phyloP scores from a whole-genome alignment of 2,888 invertebrate species.

The Melikaiella ostensackeni region DNA sequence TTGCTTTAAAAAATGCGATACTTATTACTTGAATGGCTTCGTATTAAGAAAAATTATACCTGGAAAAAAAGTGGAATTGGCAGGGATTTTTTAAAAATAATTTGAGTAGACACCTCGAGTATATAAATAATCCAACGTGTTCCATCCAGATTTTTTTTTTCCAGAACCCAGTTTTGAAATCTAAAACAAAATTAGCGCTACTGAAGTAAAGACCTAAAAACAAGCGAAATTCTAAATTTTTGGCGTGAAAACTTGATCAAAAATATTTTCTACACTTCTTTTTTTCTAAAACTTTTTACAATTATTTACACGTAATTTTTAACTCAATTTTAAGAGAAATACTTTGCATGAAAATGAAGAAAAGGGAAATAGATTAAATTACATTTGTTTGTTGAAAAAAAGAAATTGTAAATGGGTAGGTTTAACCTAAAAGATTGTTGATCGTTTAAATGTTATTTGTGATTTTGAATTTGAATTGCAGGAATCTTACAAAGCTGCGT shows the following conservation, averaged over 20 bases:
- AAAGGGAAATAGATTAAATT: background rate
- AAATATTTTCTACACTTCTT: slow-evolving; percentile 1
- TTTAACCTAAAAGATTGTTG: slow-evolving; percentile 20
- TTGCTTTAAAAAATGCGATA: too few relatives aligned
- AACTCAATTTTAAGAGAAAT: background rate
- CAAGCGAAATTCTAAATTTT: slow-evolving; percentile 16
- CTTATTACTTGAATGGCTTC: too few relatives aligned
- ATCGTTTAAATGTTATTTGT: slow-evolving; percentile 32
- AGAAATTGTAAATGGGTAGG: slow-evolving; percentile 52
- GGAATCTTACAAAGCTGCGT: slow-evolving; percentile 65
- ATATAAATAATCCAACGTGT: too few relatives aligned
- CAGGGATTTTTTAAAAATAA: too few relatives aligned
- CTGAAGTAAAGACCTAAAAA: slow-evolving; percentile 16
- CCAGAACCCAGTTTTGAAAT: background rate
- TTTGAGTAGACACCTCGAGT: too few relatives aligned
- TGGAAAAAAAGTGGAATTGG: too few relatives aligned
- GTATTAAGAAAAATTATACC: too few relatives aligned
- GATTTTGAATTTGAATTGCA: slow-evolving; percentile 43
- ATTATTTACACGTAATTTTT: background rate
- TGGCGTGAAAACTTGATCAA: background rate
- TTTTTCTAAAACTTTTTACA: background rate
- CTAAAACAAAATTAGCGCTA: background rate
- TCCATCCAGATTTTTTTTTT: too few relatives aligned
- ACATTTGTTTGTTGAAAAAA: background rate
- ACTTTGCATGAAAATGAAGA: background rate